phyloP scores from a whole-genome alignment of 2,888 invertebrate species.

The Apodemia zela region DNA sequence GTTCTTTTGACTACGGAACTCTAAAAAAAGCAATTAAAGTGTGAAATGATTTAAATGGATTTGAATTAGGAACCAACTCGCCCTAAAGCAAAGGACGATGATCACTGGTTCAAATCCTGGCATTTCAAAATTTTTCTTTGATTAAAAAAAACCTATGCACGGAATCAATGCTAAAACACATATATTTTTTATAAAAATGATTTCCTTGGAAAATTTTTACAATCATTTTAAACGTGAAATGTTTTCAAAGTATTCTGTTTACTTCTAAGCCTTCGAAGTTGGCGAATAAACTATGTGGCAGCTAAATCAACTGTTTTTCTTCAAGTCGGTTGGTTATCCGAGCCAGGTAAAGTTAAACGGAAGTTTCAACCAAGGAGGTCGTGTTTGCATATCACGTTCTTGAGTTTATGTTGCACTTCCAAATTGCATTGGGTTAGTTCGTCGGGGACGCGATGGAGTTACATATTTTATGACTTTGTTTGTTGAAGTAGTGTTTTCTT shows the following conservation, averaged over 20 bases:
- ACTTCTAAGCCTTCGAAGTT: neutral
- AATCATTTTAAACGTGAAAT: too few species aligned
- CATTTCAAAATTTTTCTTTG: too few species aligned
- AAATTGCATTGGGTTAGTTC: conserved; percentile 25
- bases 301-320: conserved; percentile 32
- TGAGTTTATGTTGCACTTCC: conserved; percentile 26
- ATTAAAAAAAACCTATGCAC: too few species aligned
- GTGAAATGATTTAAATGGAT: too few species aligned
- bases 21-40: too few species aligned
- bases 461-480: conserved; percentile 5
- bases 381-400: conserved; percentile 43
- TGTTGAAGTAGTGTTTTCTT: neutral
- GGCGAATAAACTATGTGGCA: neutral
- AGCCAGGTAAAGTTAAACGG: conserved; percentile 35
- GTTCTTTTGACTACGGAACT: too few species aligned
- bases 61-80: too few species aligned
- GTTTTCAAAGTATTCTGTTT: neutral
- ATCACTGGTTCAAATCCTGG: too few species aligned
- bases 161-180: too few species aligned
- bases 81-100: too few species aligned
- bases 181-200: too few species aligned
- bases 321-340: conserved; percentile 26
- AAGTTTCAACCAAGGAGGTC: conserved; percentile 36
- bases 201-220: too few species aligned
- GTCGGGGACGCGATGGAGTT: neutral